Evolutionary conservation across 2,888 invertebrate species (phyloP).

Genomic region (Choristoneura rosaceana): DNA sequence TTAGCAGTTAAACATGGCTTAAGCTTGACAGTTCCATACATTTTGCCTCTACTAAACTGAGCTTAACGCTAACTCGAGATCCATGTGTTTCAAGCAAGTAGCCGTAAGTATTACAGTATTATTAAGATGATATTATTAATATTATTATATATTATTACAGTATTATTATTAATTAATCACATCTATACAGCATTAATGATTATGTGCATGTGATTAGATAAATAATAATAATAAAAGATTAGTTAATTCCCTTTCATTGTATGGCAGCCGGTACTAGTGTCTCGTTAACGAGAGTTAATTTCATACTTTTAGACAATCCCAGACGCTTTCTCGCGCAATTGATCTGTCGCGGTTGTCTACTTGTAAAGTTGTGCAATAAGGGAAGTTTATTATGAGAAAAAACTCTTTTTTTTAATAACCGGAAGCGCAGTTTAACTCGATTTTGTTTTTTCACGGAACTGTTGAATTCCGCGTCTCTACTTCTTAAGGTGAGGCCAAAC

Average conservation of each 20-base stretch:
- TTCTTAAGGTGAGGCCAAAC: neutral
- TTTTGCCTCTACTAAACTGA: no score
- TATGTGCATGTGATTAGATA: no score
- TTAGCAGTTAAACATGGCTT: no score
- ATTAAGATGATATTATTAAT: no score
- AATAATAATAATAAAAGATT: no score
- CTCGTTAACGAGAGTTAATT: slow-evolving; percentile 33
- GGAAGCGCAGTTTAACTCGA: slow-evolving; percentile 6
- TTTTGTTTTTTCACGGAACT: slow-evolving; percentile 7
- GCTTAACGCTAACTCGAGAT: no score
- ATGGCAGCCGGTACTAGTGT: neutral
- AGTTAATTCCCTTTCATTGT: neutral
- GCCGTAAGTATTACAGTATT: no score
- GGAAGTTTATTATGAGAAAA: slow-evolving; percentile 10
- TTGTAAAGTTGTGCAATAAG: slow-evolving; percentile 19
- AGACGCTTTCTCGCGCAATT: slow-evolving; percentile 31
- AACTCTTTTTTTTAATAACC: neutral
- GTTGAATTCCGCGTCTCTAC: neutral
- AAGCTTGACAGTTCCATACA: no score
- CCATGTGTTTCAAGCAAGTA: no score
- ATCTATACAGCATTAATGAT: no score
- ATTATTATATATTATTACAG: no score
- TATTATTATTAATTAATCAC: no score
- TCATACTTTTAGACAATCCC: slow-evolving; percentile 38
- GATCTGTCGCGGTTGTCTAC: slow-evolving; percentile 26